Evolutionary conservation across 2,797 vertebrate species (phyloP).

Genomic region (Lithobates pipiens): DNA sequence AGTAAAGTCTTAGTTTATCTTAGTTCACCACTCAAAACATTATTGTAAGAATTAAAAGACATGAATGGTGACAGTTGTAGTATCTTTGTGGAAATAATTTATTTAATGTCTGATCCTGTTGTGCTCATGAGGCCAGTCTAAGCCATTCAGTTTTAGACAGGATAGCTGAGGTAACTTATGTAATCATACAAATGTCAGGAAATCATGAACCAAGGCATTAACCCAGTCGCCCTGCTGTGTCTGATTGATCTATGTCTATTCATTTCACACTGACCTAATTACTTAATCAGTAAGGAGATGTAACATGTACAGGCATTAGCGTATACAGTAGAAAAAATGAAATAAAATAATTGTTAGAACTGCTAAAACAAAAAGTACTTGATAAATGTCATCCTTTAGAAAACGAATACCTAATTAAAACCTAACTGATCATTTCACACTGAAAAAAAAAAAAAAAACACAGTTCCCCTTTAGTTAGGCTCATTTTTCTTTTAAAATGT

Average conservation of each 20-base stretch:
- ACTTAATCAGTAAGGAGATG: constrained; percentile 74
- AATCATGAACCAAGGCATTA: constrained; percentile 65
- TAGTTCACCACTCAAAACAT: background rate
- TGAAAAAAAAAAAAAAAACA: constrained; percentile 64
- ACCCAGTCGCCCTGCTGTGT: constrained; percentile 65
- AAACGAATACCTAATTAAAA: constrained; percentile 73
- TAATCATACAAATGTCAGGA: constrained; percentile 21
- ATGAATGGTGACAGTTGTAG: background rate
- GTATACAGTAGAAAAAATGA: constrained; percentile 71
- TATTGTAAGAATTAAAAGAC: background rate
- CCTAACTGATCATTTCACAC: constrained; percentile 71
- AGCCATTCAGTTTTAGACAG: background rate
- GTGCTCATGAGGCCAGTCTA: background rate
- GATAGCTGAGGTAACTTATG: background rate
- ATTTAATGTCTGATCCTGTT: background rate
- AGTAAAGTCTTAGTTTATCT: background rate
- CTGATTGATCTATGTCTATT: constrained; percentile 79
- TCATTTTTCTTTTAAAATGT: constrained; percentile 73
- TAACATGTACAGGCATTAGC: constrained; percentile 71
- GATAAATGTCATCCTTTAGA: constrained; percentile 71
- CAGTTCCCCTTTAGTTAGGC: constrained; percentile 70
- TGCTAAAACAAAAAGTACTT: constrained; percentile 72
- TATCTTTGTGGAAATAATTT: background rate
- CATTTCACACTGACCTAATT: constrained; percentile 74
- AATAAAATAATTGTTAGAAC: constrained; percentile 73